Percentiles rank a stretch among this genome's conserved stretches.
These are phyloP conservation scores for Drosophila carrolli DNA, from an alignment of 1,140 invertebrate species.

Conservation along the genomic window DNA sequence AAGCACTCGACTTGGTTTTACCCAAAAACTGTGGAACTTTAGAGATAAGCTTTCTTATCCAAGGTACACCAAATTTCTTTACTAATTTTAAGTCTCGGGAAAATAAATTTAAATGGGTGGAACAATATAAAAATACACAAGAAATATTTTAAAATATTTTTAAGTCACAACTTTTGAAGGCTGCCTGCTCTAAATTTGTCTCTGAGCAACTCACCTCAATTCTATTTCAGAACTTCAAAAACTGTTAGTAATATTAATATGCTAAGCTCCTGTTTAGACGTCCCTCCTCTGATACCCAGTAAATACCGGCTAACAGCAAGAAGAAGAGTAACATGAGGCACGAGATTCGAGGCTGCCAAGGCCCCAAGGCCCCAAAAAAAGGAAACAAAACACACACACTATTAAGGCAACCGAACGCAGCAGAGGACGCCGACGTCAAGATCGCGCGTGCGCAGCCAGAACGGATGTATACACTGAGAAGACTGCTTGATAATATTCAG, in stretches of 20 bases:
- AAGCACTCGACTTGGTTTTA: constrained; percentile 1
- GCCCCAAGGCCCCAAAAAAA: constrained; percentile 38
- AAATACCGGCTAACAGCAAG: constrained; percentile 35
- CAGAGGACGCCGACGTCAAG: constrained; percentile 29
- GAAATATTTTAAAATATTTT: too few species aligned
- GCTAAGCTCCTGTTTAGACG: not conserved
- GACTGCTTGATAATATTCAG: not conserved
- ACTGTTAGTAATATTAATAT: too few species aligned
- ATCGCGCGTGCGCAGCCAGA: constrained; percentile 76
- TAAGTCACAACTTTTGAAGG: too few species aligned
- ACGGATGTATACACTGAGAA: constrained; percentile 58
- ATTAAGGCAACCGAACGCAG: constrained; percentile 23
- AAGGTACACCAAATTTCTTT: too few species aligned
- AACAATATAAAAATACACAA: too few species aligned
- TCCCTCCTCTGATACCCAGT: constrained; percentile 13
- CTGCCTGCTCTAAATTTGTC: too few species aligned
- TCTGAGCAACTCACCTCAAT: too few species aligned
- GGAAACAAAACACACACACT: constrained; percentile 35
- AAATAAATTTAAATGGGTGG: too few species aligned
- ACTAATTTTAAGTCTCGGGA: too few species aligned
- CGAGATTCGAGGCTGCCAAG: constrained; percentile 63
- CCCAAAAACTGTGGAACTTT: not conserved
- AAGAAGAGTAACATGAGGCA: constrained; percentile 66
- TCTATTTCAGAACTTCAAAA: too few species aligned
- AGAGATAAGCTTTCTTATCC: too few species aligned